Evolutionary conservation across 2,113 vertebrate genomes (phyloP).

Genomic region (Tylochromis polylepis): DNA sequence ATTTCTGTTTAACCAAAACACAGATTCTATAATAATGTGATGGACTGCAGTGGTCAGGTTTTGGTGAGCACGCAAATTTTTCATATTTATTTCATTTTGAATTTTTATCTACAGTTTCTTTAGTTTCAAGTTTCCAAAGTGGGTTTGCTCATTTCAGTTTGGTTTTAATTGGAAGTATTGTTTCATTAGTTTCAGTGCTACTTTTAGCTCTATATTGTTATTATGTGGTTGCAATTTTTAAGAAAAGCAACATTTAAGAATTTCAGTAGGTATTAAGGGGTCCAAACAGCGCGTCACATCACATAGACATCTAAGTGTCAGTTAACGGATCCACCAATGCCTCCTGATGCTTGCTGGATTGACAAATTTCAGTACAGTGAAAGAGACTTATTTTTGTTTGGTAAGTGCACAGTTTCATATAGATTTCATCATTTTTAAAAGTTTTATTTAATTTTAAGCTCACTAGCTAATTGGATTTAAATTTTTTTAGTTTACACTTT

Average conservation of each 20-base stretch:
- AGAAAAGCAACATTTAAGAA: background rate
- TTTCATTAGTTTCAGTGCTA: rapidly evolving
- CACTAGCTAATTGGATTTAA: background rate
- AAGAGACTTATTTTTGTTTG: background rate
- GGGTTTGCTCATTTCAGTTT: background rate
- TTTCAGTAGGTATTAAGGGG: background rate
- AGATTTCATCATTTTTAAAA: background rate
- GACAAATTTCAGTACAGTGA: rapidly evolving
- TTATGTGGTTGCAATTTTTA: rapidly evolving
- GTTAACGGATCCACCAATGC: background rate
- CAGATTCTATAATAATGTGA: background rate
- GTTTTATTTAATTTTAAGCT: background rate
- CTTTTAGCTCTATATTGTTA: too few species aligned
- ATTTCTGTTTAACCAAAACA: background rate
- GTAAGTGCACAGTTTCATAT: background rate
- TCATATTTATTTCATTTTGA: background rate
- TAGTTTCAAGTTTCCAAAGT: background rate
- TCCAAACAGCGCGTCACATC: background rate
- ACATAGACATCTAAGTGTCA: rapidly evolving
- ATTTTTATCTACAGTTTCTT: background rate
- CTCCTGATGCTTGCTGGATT: background rate
- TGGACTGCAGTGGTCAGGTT: background rate
- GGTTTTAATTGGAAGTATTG: background rate
- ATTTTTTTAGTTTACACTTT: background rate
- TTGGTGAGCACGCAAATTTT: background rate